phyloP scores from a whole-genome alignment of 2,113 vertebrate genomes.

The Sprattus sprattus region DNA sequence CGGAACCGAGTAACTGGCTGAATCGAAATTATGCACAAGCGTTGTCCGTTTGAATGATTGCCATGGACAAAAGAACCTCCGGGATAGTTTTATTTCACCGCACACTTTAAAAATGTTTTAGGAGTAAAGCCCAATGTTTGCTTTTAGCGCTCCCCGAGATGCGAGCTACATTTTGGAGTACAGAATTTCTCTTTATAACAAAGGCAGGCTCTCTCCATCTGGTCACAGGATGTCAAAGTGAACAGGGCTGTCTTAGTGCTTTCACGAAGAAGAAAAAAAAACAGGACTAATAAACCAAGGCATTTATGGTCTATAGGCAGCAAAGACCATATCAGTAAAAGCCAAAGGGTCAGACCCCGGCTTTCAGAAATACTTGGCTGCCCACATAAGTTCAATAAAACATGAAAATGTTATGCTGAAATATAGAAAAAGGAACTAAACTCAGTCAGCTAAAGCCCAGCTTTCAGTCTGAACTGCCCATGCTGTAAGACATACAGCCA shows the following conservation, averaged over 20 bases:
- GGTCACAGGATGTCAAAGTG: neutral
- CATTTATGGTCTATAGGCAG: neutral
- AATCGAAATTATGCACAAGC: neutral
- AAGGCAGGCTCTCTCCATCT: neutral
- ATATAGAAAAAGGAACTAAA: conserved; percentile 10
- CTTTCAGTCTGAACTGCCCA: neutral
- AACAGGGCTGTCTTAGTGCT: neutral
- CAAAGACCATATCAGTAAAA: neutral
- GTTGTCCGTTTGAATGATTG: neutral
- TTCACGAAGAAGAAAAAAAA: neutral
- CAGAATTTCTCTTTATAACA: neutral
- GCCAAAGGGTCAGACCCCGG: neutral
- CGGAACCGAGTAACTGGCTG: neutral
- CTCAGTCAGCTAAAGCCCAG: neutral
- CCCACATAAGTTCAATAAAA: neutral
- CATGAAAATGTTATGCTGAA: neutral
- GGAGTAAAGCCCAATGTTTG: neutral
- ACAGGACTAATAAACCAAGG: neutral
- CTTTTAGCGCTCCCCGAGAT: too few relatives aligned
- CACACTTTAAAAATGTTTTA: neutral
- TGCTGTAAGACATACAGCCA: neutral
- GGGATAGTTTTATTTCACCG: neutral
- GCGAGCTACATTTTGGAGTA: neutral
- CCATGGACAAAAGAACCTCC: neutral
- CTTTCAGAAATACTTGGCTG: conserved; percentile 1